Evolutionary conservation across 2,888 invertebrate species (phyloP).

Genomic region (Mesorhabditis spiculigera): DNA sequence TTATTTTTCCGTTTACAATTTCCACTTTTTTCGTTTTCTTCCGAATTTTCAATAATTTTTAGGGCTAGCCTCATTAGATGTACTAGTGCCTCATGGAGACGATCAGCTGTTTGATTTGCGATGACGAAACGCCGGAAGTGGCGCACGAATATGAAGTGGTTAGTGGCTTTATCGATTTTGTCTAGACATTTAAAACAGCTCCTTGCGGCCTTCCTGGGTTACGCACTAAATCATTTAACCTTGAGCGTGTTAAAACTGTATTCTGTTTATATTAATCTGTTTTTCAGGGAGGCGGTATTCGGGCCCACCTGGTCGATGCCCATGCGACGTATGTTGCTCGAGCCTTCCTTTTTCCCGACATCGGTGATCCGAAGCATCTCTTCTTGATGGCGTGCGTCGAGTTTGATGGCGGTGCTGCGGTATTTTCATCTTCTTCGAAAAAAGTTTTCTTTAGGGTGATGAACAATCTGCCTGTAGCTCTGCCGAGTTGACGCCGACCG

Average conservation of each 20-base stretch:
- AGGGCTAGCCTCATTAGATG: neutral
- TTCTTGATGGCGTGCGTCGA: slow-evolving; percentile 9
- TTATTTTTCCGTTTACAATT: neutral
- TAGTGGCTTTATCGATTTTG: too few species aligned
- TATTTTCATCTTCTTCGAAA: neutral
- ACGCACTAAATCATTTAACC: too few species aligned
- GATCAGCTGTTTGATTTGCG: too few species aligned
- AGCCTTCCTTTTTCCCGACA: slow-evolving; percentile 10
- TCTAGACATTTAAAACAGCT: too few species aligned
- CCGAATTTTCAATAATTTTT: neutral
- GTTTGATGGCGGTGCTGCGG: neutral
- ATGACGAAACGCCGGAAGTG: too few species aligned
- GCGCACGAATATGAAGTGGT: too few species aligned
- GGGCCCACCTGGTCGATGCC: slow-evolving; percentile 11
- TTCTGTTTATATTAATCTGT: too few species aligned
- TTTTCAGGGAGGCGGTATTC: neutral
- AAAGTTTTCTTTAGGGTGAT: neutral
- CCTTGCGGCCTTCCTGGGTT: too few species aligned
- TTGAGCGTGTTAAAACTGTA: too few species aligned
- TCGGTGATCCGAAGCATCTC: slow-evolving; percentile 7
- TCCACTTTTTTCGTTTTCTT: neutral
- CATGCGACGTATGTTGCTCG: slow-evolving; percentile 10
- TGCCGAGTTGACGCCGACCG: neutral
- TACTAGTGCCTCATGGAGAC: too few species aligned
- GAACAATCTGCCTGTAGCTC: neutral